These are phyloP conservation scores for Sylvilagus floridanus DNA, from an alignment of 2,797 vertebrate genomes.

Conservation along the genomic window DNA sequence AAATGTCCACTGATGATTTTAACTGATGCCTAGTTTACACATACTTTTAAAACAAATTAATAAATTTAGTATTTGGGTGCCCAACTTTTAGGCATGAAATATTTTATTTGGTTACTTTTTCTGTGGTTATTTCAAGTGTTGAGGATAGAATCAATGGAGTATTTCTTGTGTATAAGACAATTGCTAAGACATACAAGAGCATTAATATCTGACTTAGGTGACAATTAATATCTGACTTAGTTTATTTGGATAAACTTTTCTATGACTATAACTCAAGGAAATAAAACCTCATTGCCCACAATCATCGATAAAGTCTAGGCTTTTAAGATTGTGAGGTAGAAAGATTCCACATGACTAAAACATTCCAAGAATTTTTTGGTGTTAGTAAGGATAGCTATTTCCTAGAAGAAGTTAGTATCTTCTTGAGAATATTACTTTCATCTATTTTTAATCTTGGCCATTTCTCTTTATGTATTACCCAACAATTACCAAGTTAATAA, in stretches of 20 bases:
- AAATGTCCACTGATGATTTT: conserved; percentile 19
- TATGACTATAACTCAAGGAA: background rate
- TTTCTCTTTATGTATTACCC: conserved; percentile 22
- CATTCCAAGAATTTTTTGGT: conserved; percentile 14
- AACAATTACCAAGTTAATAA: conserved; percentile 51
- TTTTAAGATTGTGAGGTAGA: conserved; percentile 39
- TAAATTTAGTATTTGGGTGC: conserved; percentile 52
- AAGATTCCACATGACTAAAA: conserved; percentile 40
- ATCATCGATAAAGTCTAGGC: background rate
- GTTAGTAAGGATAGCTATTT: conserved; percentile 51
- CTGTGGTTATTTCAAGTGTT: conserved; percentile 20
- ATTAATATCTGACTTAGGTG: conserved; percentile 43
- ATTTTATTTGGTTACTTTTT: conserved; percentile 51
- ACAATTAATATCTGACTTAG: conserved; percentile 44
- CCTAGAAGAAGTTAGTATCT: conserved; percentile 10
- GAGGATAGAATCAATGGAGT: conserved; percentile 35
- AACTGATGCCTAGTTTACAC: conserved; percentile 10
- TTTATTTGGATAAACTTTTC: conserved; percentile 53
- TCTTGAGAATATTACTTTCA: conserved; percentile 31
- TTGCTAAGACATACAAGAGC: background rate
- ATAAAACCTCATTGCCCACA: background rate
- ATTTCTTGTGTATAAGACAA: conserved; percentile 22
- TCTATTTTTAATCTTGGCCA: conserved; percentile 31
- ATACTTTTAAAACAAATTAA: conserved; percentile 57
- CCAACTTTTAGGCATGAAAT: conserved; percentile 49